Conservation (phyloP, 2,113 vertebrate species). For the Alouatta palliata region DNA sequence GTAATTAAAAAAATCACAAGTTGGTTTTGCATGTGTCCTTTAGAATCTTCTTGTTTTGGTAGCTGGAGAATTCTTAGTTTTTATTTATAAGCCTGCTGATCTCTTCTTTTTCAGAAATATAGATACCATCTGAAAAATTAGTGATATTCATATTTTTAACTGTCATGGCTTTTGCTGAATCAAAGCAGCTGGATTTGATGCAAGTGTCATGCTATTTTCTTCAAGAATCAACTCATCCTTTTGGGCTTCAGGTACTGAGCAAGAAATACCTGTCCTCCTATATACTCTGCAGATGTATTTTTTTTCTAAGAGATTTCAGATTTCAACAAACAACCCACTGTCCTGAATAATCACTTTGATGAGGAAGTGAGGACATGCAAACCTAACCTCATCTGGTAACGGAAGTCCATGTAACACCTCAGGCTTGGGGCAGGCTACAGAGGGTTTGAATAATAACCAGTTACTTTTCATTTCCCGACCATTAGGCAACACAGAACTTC, state of each 20-base stretch:
- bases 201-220: not conserved
- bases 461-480: not conserved
- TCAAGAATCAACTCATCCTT: not conserved
- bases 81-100: not conserved
- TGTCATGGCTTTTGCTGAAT: not conserved
- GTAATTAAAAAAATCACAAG: not conserved
- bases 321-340: not conserved
- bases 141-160: not conserved
- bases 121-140: not conserved
- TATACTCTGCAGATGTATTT: not conserved
- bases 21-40: not conserved
- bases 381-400: not conserved
- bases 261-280: not conserved
- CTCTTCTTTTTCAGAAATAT: not conserved
- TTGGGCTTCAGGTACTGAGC: not conserved
- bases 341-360: not conserved
- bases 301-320: not conserved
- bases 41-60: not conserved
- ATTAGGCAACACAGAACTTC: not conserved
- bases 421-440: not conserved
- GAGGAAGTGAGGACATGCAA: not conserved
- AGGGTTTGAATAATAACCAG: too few relatives aligned
- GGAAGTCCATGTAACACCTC: not conserved
- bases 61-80: not conserved
- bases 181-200: not conserved